Evolutionary conservation across 2,113 vertebrate species (phyloP).

Genomic region (Gulo gulo): DNA sequence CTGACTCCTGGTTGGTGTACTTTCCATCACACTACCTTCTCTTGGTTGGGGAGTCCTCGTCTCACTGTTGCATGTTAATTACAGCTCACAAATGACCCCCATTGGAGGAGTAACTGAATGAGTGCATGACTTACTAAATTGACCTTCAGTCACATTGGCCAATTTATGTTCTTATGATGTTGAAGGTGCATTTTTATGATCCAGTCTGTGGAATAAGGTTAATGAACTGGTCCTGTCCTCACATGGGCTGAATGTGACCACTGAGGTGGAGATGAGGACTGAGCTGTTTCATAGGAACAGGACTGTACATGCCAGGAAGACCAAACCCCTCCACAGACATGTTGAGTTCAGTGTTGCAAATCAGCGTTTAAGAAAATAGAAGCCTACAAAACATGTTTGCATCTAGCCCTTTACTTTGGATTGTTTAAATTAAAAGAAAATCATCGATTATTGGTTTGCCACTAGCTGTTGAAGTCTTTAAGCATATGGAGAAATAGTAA

Average conservation of each 20-base stretch:
- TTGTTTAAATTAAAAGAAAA: constrained; percentile 2
- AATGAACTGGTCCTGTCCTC: not conserved
- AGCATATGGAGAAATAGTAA: not conserved
- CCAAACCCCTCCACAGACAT: not conserved
- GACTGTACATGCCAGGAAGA: not conserved
- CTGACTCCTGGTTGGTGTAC: not conserved
- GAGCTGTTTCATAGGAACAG: not conserved
- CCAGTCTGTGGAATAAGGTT: not conserved
- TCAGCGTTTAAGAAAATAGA: not conserved
- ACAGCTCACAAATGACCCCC: not conserved
- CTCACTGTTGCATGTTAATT: not conserved
- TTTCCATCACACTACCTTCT: not conserved
- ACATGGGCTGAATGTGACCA: not conserved
- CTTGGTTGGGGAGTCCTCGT: not conserved
- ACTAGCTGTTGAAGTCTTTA: constrained; percentile 7
- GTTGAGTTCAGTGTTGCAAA: not conserved
- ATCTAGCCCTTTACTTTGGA: constrained; percentile 8
- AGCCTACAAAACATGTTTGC: not conserved
- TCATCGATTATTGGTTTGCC: not conserved
- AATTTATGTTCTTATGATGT: not conserved
- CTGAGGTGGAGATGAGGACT: not conserved
- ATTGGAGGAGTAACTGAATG: not conserved
- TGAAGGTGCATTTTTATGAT: constrained; percentile 9
- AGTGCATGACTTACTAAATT: not conserved
- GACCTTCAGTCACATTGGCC: not conserved